phyloP scores from a whole-genome alignment of 2,888 invertebrate genomes.

The Podabrus alpinus region DNA sequence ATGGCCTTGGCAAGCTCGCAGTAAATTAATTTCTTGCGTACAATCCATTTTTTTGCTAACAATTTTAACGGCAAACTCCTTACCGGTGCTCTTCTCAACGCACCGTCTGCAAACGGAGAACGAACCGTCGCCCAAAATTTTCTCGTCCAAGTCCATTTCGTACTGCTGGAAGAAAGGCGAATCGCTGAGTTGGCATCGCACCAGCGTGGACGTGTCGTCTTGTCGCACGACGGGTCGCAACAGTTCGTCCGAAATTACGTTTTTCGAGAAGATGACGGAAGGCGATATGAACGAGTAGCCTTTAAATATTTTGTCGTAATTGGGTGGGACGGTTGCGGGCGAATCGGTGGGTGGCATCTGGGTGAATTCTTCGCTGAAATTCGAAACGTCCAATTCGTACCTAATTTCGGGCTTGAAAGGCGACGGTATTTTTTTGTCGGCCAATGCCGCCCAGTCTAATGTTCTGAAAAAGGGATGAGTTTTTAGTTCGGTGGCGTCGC shows the following conservation, averaged over 20 bases:
- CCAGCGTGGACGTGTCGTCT: constrained; percentile 47
- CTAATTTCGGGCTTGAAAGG: constrained; percentile 89
- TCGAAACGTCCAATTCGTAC: constrained; percentile 89
- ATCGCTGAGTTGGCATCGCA: constrained; percentile 56
- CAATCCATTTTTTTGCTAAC: constrained; percentile 69
- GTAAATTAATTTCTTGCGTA: constrained; percentile 74
- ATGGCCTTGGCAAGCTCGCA: constrained; percentile 86
- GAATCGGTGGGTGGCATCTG: constrained; percentile 89
- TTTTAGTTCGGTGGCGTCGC: constrained; percentile 88
- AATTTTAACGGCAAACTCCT: constrained; percentile 88
- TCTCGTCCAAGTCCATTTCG: constrained; percentile 70
- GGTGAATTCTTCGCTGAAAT: constrained; percentile 97
- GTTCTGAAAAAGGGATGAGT: constrained; percentile 85
- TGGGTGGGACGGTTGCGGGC: constrained; percentile 84
- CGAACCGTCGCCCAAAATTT: constrained; percentile 84
- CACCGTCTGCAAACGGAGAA: constrained; percentile 88
- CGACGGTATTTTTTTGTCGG: constrained; percentile 76
- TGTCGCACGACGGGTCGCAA: constrained; percentile 64
- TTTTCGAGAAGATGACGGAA: constrained; percentile 82
- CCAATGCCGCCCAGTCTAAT: constrained; percentile 83
- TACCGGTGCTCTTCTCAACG: constrained; percentile 70
- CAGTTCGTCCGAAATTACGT: constrained; percentile 74
- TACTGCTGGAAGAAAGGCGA: constrained; percentile 87
- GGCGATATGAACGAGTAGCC: constrained; percentile 96
- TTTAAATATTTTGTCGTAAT: constrained; percentile 85